phyloP scores from a whole-genome alignment of 1,140 invertebrate genomes.

The Drosophila bocki region DNA sequence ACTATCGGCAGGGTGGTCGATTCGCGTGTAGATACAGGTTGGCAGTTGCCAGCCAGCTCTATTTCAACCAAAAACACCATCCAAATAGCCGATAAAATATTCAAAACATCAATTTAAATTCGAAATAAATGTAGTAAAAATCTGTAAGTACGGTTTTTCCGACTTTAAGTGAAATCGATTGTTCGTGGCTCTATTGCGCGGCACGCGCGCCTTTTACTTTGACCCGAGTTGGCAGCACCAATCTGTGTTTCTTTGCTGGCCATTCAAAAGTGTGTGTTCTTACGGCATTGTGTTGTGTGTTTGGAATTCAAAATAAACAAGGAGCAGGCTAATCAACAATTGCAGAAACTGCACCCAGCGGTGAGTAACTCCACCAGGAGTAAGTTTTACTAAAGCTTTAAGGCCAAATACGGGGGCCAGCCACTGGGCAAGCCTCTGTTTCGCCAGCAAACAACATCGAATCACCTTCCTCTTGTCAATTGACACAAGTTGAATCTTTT shows the following conservation, averaged over 20 bases:
- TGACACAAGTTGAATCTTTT: conserved; percentile 2
- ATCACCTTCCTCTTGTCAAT: conserved; percentile 9
- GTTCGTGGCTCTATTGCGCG: conserved; percentile 6
- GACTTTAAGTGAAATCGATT: conserved; percentile 10
- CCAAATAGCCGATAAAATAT: not conserved
- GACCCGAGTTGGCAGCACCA: conserved; percentile 40
- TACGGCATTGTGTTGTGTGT: conserved; percentile 35
- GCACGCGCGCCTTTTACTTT: conserved; percentile 44
- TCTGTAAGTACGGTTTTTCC: fast-evolving
- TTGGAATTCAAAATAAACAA: conserved; percentile 41
- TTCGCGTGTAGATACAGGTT: not conserved
- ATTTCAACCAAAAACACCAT: not conserved
- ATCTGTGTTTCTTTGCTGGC: conserved; percentile 37
- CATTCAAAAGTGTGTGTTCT: conserved; percentile 64
- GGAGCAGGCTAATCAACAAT: conserved; percentile 7
- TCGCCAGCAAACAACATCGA: conserved; percentile 12
- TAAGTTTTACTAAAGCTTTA: not conserved
- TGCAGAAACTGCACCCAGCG: conserved; percentile 22
- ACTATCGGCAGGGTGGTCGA: conserved; percentile 20
- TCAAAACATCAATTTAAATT: not conserved
- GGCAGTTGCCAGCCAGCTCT: not conserved
- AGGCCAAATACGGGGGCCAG: not conserved
- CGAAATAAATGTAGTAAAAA: fast-evolving
- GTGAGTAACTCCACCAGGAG: conserved; percentile 20
- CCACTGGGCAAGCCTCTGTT: conserved; percentile 7